phyloP scores from a whole-genome alignment of 2,888 invertebrate species.

The Seira musarum region DNA sequence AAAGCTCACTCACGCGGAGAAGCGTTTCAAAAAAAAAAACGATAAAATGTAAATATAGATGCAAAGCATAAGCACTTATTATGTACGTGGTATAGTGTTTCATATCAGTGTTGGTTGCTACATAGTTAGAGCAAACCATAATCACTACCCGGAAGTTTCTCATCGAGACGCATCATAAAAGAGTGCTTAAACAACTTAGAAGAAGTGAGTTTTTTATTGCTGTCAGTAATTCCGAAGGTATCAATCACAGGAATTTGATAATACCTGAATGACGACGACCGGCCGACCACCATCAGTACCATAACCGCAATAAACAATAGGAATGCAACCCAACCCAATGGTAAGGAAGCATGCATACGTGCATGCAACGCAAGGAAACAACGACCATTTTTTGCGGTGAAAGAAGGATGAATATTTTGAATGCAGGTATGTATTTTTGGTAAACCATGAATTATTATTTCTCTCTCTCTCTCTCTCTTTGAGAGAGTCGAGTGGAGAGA shows the following conservation, averaged over 20 bases:
- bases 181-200: neutral
- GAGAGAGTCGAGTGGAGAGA: neutral
- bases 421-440: neutral
- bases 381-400: neutral
- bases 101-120: neutral
- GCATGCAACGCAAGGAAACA: neutral
- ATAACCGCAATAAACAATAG: too few relatives aligned
- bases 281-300: neutral
- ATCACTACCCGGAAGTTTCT: constrained; percentile 40
- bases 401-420: neutral
- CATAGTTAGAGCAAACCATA: neutral
- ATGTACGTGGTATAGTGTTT: too few relatives aligned
- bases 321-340: neutral
- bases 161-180: constrained; percentile 25
- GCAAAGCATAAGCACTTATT: neutral
- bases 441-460: neutral
- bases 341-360: neutral
- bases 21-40: constrained; percentile 8
- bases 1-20: constrained; percentile 11
- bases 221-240: constrained; percentile 17
- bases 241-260: constrained; percentile 17
- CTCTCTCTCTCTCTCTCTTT: neutral
- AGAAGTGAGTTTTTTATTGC: constrained; percentile 9
- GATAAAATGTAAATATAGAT: constrained; percentile 5
- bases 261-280: constrained; percentile 7